Base-by-base conservation (phyloP, 2,888 invertebrate genomes). In the Drosophila mimetica region DNA sequence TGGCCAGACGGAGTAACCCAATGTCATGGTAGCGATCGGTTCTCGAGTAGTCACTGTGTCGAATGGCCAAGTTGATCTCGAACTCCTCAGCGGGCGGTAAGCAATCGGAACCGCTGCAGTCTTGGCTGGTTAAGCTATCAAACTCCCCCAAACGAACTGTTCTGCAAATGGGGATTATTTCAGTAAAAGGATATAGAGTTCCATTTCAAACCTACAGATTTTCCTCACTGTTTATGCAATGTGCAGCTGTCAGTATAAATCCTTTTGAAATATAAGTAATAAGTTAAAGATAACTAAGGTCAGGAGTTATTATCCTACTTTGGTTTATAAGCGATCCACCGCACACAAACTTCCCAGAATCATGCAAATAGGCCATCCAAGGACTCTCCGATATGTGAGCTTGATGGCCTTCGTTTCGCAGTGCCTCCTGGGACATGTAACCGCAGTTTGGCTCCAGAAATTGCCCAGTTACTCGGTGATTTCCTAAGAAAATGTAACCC, bases 301-400 rank as follows among this genome's bases (percentile, higher is more conserved):
- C 14, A 9, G 1, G 1, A 14, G 14, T 9, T 37, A 9, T 7
- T 5, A 25, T 7, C 25, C 37, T 37, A 55, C 54, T 16, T 6
- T n/a, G 37, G 9, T 20, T 60, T 5, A 60, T 55, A 1, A 60
- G 44, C 0, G 60, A 20, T 8, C 60, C 54, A 7, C 60, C 60
- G 14, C 60, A 60, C 1, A 16, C 5, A 9, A 59, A 30, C 28
- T 7, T 14, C 3, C 54, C 44, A 4, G 4, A 36, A 9, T 20
- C n/a, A 30, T 55, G 55, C 46, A 60, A 46, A 5, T 16, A 60
- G 0, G 60, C 60, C 37, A 60, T 60, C 60, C 60, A 60, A 3
- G 60, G 60, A 1, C 37, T 30, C 8, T 54, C 55, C 0, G 11
- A 28, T 20, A 59, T 28, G 11, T 44, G 42, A 1, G 59, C 59